phyloP scores from a whole-genome alignment of 2,888 invertebrate genomes.

The Disparrhopalites patrizii region DNA sequence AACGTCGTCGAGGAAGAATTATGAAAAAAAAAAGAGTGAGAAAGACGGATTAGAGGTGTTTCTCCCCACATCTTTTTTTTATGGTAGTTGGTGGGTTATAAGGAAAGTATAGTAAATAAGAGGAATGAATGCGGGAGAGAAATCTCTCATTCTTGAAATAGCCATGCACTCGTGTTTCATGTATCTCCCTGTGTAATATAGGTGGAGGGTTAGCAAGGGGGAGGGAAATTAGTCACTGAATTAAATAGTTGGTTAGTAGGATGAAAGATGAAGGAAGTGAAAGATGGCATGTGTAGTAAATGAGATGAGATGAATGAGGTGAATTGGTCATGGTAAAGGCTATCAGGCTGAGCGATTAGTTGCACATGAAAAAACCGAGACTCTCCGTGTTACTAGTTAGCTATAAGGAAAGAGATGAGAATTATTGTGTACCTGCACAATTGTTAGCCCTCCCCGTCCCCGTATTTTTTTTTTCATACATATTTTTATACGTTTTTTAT shows the following conservation, averaged over 20 bases:
- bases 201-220: slow-evolving; percentile 3
- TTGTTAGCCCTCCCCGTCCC: background rate
- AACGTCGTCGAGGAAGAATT: too few relatives aligned
- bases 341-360: slow-evolving; percentile 27
- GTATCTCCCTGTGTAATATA: too few relatives aligned
- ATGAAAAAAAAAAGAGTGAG: too few relatives aligned
- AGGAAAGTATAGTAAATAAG: too few relatives aligned
- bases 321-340: slow-evolving; percentile 44
- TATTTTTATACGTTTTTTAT: background rate
- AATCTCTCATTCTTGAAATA: too few relatives aligned
- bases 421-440: background rate
- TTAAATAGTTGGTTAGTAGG: slow-evolving; percentile 34
- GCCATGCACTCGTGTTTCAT: too few relatives aligned
- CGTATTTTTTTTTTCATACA: background rate
- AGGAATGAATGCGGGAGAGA: too few relatives aligned
- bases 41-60: too few relatives aligned
- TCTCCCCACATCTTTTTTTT: too few relatives aligned
- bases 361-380: slow-evolving; percentile 16
- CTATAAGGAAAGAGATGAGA: background rate
- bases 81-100: too few relatives aligned
- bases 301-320: slow-evolving; percentile 47
- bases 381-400: background rate
- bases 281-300: slow-evolving; percentile 42
- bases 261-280: slow-evolving; percentile 38
- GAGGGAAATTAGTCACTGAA: slow-evolving; percentile 40